phyloP scores from a whole-genome alignment of 2,113 vertebrate species.

The rabbit (Oryctolagus cuniculus) region DNA sequence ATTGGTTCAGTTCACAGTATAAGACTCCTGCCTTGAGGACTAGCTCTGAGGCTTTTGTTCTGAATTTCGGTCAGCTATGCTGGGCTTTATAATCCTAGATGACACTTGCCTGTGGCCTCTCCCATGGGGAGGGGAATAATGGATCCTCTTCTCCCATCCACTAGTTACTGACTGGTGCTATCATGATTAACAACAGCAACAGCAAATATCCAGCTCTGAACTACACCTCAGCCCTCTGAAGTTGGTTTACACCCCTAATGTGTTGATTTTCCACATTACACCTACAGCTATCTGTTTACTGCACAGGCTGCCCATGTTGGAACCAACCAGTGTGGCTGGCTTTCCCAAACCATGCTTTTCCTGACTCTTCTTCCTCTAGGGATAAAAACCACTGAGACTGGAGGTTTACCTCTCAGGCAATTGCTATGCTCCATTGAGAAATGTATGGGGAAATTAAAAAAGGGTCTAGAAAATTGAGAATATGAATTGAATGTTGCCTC shows the following conservation, averaged over 20 bases:
- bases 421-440: neutral
- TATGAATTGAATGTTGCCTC: neutral
- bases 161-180: neutral
- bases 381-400: neutral
- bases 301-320: neutral
- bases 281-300: neutral
- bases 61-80: neutral
- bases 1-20: neutral
- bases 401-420: neutral
- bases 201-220: neutral
- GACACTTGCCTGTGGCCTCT: neutral
- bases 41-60: neutral
- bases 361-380: neutral
- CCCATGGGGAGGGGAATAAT: no score
- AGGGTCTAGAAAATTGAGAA: neutral
- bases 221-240: neutral
- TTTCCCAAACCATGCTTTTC: neutral
- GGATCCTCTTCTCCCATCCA: neutral
- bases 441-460: neutral
- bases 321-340: neutral
- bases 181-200: neutral
- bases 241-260: rapidly evolving
- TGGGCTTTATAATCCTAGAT: neutral
- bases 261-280: neutral
- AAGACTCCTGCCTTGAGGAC: neutral